Conservation (phyloP, 2,113 vertebrate species). For the Sinocyclocheilus grahami region DNA sequence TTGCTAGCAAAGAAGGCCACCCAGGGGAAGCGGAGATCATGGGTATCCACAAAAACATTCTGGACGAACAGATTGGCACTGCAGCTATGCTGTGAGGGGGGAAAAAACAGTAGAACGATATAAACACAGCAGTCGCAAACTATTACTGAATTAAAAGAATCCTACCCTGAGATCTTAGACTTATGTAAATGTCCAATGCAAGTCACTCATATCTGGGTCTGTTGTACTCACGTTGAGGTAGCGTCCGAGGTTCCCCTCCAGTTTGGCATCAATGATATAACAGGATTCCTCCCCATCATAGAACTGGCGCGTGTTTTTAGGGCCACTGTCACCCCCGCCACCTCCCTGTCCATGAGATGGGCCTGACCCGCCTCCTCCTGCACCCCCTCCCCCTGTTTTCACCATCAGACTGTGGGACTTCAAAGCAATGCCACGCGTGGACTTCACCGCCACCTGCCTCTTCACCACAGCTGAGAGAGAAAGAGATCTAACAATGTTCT, state of each 20-base stretch:
- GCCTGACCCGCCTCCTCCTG: slow-evolving; percentile 56
- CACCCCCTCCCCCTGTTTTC: slow-evolving; percentile 75
- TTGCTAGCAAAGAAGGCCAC: slow-evolving; percentile 99
- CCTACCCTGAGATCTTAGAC: not conserved
- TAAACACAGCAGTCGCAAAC: not conserved
- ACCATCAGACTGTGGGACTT: slow-evolving; percentile 94
- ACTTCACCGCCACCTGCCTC: slow-evolving; percentile 95
- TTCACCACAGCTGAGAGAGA: slow-evolving; percentile 78
- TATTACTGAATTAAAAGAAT: not conserved
- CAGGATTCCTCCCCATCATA: slow-evolving; percentile 96
- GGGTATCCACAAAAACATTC: slow-evolving; percentile 98
- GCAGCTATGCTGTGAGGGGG: slow-evolving; percentile 54
- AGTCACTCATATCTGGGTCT: not conserved
- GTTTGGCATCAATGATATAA: slow-evolving; percentile 97
- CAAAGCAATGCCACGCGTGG: slow-evolving; percentile 90
- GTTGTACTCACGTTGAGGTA: slow-evolving; percentile 89
- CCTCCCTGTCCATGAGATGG: slow-evolving; percentile 66
- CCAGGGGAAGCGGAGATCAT: slow-evolving; percentile 97
- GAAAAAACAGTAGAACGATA: not conserved
- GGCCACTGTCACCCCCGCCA: slow-evolving; percentile 75
- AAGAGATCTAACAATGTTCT: not conserved
- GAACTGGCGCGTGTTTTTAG: slow-evolving; percentile 87
- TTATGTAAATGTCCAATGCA: not conserved
- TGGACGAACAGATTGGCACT: slow-evolving; percentile 95
- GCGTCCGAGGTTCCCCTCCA: slow-evolving; percentile 94